Evolutionary conservation across 2,113 vertebrate species (phyloP).

Genomic region (Nematolebias whitei): DNA sequence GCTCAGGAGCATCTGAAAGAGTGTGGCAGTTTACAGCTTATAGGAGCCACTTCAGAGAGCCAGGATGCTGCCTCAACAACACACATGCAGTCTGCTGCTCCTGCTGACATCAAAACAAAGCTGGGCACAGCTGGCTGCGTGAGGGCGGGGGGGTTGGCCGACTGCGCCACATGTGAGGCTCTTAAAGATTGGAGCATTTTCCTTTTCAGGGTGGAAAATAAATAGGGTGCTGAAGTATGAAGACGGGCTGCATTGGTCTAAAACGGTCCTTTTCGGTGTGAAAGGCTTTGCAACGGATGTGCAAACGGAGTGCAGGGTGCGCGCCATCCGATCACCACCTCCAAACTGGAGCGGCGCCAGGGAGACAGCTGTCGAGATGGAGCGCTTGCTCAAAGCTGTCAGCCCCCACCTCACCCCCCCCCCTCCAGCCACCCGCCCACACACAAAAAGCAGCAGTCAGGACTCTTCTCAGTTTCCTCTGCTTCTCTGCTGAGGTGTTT

Average conservation of each 20-base stretch:
- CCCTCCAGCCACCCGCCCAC: slow-evolving; percentile 56
- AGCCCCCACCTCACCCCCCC: slow-evolving; percentile 87
- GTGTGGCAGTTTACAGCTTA: slow-evolving; percentile 77
- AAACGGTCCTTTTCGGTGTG: too few species aligned
- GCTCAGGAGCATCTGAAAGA: slow-evolving; percentile 71
- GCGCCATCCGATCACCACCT: slow-evolving; percentile 65
- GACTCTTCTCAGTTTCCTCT: slow-evolving; percentile 58
- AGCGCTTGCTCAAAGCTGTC: slow-evolving; percentile 93
- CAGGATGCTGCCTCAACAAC: slow-evolving; percentile 34
- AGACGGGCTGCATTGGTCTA: too few species aligned
- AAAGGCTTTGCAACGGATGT: too few species aligned
- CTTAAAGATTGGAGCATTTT: slow-evolving; percentile 52
- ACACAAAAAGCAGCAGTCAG: slow-evolving; percentile 77
- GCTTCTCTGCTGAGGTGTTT: slow-evolving; percentile 70
- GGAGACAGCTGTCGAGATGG: slow-evolving; percentile 97
- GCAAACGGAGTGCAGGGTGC: slow-evolving; percentile 78
- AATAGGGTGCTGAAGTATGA: too few species aligned
- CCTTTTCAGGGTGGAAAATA: slow-evolving; percentile 25
- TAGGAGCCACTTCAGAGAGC: slow-evolving; percentile 74
- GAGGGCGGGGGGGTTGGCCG: slow-evolving; percentile 57
- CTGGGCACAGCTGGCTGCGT: slow-evolving; percentile 68
- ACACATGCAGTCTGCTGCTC: slow-evolving; percentile 44
- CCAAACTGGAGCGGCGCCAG: slow-evolving; percentile 90
- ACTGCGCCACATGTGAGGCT: slow-evolving; percentile 59
- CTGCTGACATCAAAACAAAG: slow-evolving; percentile 70